Percentiles rank a stretch among this genome's conserved stretches.
These are phyloP conservation scores for Meliscaeva auricollis DNA, from an alignment of 2,888 invertebrate species.

Conservation along the genomic window DNA sequence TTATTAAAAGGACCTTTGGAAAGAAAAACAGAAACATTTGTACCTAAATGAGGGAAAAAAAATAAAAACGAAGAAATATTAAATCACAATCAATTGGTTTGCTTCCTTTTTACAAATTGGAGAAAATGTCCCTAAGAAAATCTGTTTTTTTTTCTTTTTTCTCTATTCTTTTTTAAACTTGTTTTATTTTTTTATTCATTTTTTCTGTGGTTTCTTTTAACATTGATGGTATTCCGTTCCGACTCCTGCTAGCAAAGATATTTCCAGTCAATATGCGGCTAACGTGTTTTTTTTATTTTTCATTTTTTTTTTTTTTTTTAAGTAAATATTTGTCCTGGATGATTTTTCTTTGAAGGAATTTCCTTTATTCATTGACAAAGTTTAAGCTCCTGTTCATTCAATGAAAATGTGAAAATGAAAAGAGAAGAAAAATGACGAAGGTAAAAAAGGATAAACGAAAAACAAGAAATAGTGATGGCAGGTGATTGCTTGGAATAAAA, in stretches of 20 bases:
- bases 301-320: no score
- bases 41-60: not conserved
- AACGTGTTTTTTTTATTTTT: not conserved
- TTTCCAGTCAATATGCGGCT: conserved; percentile 6
- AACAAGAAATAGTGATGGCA: conserved; percentile 35
- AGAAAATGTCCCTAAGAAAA: conserved; percentile 59
- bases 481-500: conserved; percentile 44
- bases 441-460: conserved; percentile 11
- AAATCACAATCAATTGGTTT: conserved; percentile 70
- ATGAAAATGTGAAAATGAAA: conserved; percentile 5
- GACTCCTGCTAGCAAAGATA: not conserved
- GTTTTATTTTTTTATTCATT: not conserved
- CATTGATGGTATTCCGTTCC: not conserved
- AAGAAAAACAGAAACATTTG: conserved; percentile 15
- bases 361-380: conserved; percentile 38
- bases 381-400: conserved; percentile 50
- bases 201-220: conserved; percentile 46
- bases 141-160: conserved; percentile 31
- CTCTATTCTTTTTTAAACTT: not conserved
- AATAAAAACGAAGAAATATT: conserved; percentile 44
- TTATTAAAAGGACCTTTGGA: conserved; percentile 48
- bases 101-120: conserved; percentile 66
- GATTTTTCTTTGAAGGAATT: conserved; percentile 66
- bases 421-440: not conserved
- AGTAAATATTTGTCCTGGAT: conserved; percentile 26